Conservation (phyloP, 2,113 vertebrate genomes). For the Ictidomys tridecemlineatus region DNA sequence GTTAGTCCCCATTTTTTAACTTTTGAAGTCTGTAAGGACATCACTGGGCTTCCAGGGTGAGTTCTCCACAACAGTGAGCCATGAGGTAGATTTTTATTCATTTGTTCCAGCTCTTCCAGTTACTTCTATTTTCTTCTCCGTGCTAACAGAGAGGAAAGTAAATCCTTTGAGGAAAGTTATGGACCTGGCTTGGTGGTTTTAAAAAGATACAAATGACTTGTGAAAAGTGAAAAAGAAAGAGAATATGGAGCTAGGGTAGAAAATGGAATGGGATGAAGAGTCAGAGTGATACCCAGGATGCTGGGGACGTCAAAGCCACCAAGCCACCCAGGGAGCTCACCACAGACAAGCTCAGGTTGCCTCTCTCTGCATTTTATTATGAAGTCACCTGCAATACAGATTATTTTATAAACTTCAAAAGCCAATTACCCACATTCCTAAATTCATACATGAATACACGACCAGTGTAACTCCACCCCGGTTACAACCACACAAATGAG, state of each 20-base stretch:
- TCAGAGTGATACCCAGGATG: accelerated
- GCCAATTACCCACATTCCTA: not conserved
- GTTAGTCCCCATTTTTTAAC: not conserved
- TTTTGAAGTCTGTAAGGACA: not conserved
- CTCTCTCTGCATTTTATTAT: not conserved
- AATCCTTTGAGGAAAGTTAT: not conserved
- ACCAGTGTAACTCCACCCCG: no score
- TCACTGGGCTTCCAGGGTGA: not conserved
- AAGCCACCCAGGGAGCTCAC: not conserved
- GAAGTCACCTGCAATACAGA: not conserved
- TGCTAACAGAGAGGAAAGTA: not conserved
- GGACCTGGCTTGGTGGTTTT: not conserved
- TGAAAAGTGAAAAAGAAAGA: not conserved
- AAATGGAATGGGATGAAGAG: not conserved
- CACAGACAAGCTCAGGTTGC: not conserved
- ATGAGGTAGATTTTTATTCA: not conserved
- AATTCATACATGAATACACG: no score
- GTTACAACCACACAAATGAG: no score
- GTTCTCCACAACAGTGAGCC: not conserved
- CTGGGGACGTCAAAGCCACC: not conserved
- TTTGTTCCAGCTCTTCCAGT: not conserved
- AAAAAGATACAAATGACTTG: not conserved
- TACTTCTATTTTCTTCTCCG: not conserved
- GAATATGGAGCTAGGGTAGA: not conserved
- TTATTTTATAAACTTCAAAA: conserved; percentile 28